Percentiles rank a stretch among this genome's conserved stretches.
Conservation (phyloP, 2,888 invertebrate species). For the Orthosia gothica region DNA sequence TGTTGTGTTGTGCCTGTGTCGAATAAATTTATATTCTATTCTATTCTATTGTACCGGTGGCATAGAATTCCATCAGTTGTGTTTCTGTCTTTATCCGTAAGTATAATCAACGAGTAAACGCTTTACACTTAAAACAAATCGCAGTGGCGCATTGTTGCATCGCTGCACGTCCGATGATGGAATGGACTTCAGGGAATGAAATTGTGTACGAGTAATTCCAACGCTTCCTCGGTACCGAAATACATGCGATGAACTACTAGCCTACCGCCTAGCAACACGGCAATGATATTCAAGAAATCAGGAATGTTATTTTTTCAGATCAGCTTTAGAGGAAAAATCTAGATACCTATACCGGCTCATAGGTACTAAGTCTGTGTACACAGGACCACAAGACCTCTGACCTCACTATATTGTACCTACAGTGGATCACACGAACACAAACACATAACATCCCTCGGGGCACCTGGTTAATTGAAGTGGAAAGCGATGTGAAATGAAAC, state of each 20-base stretch:
- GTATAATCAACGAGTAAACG: background rate
- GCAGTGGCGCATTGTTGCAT: conserved; percentile 1
- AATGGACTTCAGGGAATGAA: conserved; percentile 6
- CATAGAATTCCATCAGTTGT: background rate
- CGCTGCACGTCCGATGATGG: background rate
- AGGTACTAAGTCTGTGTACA: background rate
- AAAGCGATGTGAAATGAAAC: conserved; percentile 56
- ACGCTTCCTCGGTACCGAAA: conserved; percentile 3
- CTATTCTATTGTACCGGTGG: no score
- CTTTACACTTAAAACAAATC: conserved; percentile 6
- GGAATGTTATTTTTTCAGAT: background rate
- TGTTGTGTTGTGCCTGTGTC: no score
- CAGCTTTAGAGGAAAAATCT: background rate
- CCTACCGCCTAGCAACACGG: background rate
- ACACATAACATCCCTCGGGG: conserved; percentile 46
- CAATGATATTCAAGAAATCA: background rate
- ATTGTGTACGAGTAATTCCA: conserved; percentile 1
- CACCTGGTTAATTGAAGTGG: conserved; percentile 56
- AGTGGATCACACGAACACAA: conserved; percentile 16
- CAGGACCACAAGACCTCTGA: conserved; percentile 17
- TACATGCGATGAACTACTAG: background rate
- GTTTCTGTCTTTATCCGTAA: background rate
- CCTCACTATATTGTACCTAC: conserved; percentile 17
- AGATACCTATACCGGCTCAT: background rate
- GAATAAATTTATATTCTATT: no score